Conservation (phyloP, 1,140 invertebrate genomes). For the Centruroides sculpturatus region DNA sequence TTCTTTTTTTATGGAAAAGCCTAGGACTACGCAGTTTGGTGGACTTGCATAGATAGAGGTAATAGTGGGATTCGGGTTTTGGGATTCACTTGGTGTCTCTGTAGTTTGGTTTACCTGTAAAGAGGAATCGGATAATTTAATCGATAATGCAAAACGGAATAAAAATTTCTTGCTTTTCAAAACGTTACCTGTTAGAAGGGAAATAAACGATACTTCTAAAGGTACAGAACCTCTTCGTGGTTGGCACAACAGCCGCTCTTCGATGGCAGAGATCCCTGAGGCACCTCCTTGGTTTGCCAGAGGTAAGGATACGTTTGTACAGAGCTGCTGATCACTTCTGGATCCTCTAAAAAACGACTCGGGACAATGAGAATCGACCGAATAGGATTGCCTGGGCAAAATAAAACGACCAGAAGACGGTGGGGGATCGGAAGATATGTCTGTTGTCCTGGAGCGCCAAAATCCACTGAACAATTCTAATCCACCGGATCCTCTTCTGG, state of each 20-base stretch:
- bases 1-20: too few species aligned
- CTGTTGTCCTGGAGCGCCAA: slow-evolving; percentile 11
- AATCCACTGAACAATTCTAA: slow-evolving; percentile 16
- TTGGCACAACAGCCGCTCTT: slow-evolving; percentile 1
- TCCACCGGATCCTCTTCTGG: slow-evolving; percentile 15
- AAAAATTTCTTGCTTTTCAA: too few species aligned
- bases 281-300: slow-evolving; percentile 1
- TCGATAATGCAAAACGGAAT: too few species aligned
- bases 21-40: too few species aligned
- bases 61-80: too few species aligned
- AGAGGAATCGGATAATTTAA: too few species aligned
- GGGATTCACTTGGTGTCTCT: too few species aligned
- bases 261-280: slow-evolving; percentile 7
- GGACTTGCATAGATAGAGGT: too few species aligned
- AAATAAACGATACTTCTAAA: slow-evolving; percentile 8
- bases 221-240: slow-evolving; percentile 14
- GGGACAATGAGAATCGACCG: not conserved
- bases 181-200: slow-evolving; percentile 7
- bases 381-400: slow-evolving; percentile 1
- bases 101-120: too few species aligned
- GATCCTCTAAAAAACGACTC: too few species aligned
- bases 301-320: too few species aligned
- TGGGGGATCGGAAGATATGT: not conserved
- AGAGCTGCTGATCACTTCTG: too few species aligned
- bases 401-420: slow-evolving; percentile 2